Base-by-base conservation (phyloP, 2,797 vertebrate species). In the Harpagifer antarcticus region DNA sequence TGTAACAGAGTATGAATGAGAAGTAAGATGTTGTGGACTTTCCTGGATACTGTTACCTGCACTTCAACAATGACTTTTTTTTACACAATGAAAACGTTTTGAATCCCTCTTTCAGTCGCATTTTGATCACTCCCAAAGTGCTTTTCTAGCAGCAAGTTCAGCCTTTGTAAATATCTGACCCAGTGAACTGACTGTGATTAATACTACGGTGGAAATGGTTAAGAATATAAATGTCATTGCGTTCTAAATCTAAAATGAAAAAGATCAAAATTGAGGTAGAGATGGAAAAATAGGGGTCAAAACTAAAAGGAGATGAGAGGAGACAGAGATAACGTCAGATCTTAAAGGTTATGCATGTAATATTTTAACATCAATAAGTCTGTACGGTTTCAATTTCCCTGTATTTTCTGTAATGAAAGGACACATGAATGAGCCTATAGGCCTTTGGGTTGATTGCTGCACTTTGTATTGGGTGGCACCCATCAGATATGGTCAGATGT, bases 111-210 rank as follows among this genome's bases (percentile, higher is more conserved):
- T 16, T 27, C 12, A 19, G 49, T 69, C 50, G 14, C 19, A 16
- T 52, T 67, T 45, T 56, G 43, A 57, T 77, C 16, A 48, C 52
- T 68, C 58, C 55, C 59, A 56, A 44, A 72, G 23, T 1, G 20
- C 69, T 54, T 76, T 64, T 81, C 42, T 64, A 33, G 54, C 19
- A 49, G 64, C 60, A 69, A 54, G 45, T 75, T 73, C 62, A 72
- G 55, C 65, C 56, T 54, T 55, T 15, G 60, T 83, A 74, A 81
- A 85, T 76, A 69, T 78, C 49, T 68, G 68, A 82, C 64, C 75
- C 71, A 60, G 55, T 79, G 78, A 74, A 64, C 48, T 61, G 42
- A 76, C 47, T 68, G 71, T 72, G 77, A 77, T 83, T 85, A 65
- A 72, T 71, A 68, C 19, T 66, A 9, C 42, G 12, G 27, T 16